Conservation (phyloP, 2,113 vertebrate species). For the Nematolebias whitei region DNA sequence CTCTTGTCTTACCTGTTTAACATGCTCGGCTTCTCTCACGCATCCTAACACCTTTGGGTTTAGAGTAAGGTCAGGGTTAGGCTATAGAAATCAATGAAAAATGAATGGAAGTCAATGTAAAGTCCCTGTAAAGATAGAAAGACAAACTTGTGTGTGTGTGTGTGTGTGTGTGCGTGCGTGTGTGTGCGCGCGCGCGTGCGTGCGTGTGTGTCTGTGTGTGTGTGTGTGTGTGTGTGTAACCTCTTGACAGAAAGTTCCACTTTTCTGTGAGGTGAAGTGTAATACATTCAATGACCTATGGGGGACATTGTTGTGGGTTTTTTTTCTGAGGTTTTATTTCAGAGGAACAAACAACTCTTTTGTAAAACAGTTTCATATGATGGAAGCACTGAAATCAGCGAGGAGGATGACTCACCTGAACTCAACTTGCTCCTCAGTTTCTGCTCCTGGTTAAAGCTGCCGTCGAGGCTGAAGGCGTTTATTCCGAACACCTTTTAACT, state of each 20-base stretch:
- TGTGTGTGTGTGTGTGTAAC: neutral
- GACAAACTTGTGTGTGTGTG: no score
- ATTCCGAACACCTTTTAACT: neutral
- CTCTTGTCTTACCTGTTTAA: no score
- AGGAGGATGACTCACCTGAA: conserved; percentile 1
- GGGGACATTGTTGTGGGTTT: conserved; percentile 3
- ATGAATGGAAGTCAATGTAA: no score
- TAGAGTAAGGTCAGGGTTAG: no score
- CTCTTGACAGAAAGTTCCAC: neutral
- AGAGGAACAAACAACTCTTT: neutral
- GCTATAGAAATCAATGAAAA: no score
- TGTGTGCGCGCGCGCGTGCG: neutral
- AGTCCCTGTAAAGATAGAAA: no score
- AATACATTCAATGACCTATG: no score
- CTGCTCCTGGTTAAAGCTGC: neutral
- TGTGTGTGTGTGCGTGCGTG: conserved; percentile 2
- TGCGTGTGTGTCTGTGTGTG: neutral
- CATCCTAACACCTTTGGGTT: no score
- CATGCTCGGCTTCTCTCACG: no score
- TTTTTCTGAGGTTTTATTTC: neutral
- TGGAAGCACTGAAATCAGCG: neutral
- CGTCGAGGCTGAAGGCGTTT: conserved; percentile 4
- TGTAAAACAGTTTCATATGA: neutral
- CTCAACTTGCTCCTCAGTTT: neutral
- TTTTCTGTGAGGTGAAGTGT: no score